Evolutionary conservation across 1,140 invertebrate species (phyloP), one percentile per base, ranked within the genome.

Genomic region (Macrocentrus cingulum): DNA sequence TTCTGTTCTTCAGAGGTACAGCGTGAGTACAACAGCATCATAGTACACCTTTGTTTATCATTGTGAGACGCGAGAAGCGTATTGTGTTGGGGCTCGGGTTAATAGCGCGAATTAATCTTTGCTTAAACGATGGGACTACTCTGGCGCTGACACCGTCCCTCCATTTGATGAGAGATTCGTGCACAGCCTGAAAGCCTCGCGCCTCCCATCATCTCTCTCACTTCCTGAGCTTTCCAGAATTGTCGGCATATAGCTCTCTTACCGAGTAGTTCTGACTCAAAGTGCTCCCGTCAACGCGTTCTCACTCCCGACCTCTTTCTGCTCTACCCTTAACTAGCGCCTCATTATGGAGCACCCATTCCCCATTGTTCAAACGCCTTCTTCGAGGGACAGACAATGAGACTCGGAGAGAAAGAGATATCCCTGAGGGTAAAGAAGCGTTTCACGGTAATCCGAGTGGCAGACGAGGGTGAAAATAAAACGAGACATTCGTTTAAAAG

Each of bases 51-150:
- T 75, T 74, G 74, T 76, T 76, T 74, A 70, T 75, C 66, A 67
- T 68, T 66, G 66, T 70, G 56, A 58, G 56, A 60, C 50, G 63
- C 44, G 64, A 52, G 45, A 54, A 41, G 48, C 36, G 58, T 59
- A 73, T 72, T 72, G 70, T 72, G 41, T 60, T 41, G 53, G 34
- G 59, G 58, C 54, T 49, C 41, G 56, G 62, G 67, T 66, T 75
- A 75, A 71, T 71, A 70, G 66, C 66, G 63, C 61, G 69, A 75
- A 77, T 77, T 77, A 76, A 72, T 77, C 71, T 70, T 64, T 59
- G 53, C 63, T 50, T 63, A 66, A 67, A 65, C 55, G 46, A 50
- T 65, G 60, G 65, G 61, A 56, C 57, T 62, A 56, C 61, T n/a
- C n/a, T 66, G 67, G 55, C 45, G 60, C 62, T 69, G 66, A 62